Conservation (phyloP, 1,140 invertebrate species). For the Odontomachus brunneus region DNA sequence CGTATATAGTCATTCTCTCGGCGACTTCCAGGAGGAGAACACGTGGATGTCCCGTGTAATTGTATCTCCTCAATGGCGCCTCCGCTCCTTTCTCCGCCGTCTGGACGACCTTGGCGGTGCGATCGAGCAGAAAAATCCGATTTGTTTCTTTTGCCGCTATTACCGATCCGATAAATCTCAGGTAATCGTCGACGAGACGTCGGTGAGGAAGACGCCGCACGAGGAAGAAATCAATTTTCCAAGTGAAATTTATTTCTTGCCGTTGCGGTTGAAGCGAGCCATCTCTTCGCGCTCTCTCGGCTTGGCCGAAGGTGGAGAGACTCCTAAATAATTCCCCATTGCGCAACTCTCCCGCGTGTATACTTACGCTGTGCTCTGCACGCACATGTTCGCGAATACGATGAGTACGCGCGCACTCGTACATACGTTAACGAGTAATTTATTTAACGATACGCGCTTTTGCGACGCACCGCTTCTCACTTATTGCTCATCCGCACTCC, state of each 20-base stretch:
- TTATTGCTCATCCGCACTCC: no score
- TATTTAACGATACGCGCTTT: no score
- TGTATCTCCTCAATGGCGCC: slow-evolving; percentile 70
- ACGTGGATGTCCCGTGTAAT: slow-evolving; percentile 74
- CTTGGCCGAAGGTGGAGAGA: background rate
- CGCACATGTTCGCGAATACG: background rate
- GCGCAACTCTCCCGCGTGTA: background rate
- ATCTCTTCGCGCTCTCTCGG: slow-evolving; percentile 15
- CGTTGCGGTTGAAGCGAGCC: background rate
- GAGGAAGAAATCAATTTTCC: slow-evolving; percentile 53
- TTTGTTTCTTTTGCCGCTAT: slow-evolving; percentile 53
- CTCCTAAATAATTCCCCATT: slow-evolving; percentile 43
- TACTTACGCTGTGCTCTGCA: background rate
- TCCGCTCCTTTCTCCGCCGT: slow-evolving; percentile 77
- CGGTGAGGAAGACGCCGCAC: slow-evolving; percentile 28
- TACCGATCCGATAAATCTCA: slow-evolving; percentile 41
- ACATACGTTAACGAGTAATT: background rate
- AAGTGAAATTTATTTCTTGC: slow-evolving; percentile 43
- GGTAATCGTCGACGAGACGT: slow-evolving; percentile 11
- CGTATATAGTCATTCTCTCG: slow-evolving; percentile 26
- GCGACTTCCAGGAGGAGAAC: slow-evolving; percentile 43
- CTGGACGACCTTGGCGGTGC: slow-evolving; percentile 72
- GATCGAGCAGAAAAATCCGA: slow-evolving; percentile 73
- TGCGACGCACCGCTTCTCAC: no score
- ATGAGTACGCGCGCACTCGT: no score